Conservation (phyloP, 2,113 vertebrate species). For the Tupaia tana region DNA sequence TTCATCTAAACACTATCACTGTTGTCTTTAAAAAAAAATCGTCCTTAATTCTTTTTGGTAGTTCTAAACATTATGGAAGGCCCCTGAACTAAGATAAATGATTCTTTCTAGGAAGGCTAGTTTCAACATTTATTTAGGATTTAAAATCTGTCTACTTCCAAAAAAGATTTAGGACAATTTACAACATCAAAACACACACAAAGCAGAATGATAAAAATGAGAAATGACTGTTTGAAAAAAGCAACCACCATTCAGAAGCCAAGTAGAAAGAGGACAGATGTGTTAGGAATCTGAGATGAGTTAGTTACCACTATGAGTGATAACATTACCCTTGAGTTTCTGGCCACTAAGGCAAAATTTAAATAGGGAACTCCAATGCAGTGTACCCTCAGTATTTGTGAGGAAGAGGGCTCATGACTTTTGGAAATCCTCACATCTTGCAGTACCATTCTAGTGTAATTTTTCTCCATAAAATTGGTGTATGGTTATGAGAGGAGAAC, state of each 20-base stretch:
- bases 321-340: background rate
- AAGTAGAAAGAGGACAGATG: background rate
- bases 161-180: slow-evolving; percentile 39
- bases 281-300: slow-evolving; percentile 46
- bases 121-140: slow-evolving; percentile 62
- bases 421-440: slow-evolving; percentile 14
- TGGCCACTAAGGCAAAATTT: slow-evolving; percentile 19
- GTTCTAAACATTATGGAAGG: slow-evolving; percentile 60
- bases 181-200: slow-evolving; percentile 23
- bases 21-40: slow-evolving; percentile 35
- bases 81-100: slow-evolving; percentile 43
- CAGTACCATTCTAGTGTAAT: background rate
- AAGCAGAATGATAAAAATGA: slow-evolving; percentile 53
- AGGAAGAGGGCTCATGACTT: background rate
- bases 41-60: slow-evolving; percentile 61
- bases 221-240: background rate
- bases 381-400: background rate
- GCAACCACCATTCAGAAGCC: slow-evolving; percentile 17
- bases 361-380: background rate
- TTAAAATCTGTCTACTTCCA: slow-evolving; percentile 6
- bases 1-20: background rate
- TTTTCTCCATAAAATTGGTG: background rate
- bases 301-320: slow-evolving; percentile 33
- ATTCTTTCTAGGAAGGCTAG: slow-evolving; percentile 66
- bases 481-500: background rate